Conservation (phyloP, 2,797 vertebrate species). For the Acanthopagrus latus region DNA sequence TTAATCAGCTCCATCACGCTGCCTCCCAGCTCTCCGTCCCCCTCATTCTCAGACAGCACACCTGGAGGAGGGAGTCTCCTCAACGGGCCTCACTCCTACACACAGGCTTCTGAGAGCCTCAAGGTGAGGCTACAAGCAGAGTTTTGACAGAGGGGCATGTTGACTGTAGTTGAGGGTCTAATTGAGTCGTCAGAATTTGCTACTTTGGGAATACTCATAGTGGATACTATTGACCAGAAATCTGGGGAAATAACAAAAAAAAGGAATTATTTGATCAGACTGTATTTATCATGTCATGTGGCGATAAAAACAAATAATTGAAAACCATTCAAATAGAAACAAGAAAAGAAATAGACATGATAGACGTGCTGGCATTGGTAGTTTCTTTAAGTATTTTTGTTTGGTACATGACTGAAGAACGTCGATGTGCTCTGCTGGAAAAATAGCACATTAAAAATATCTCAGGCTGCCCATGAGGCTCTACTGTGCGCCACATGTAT, state of each 20-base stretch:
- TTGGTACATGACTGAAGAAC: background rate
- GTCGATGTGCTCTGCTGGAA: constrained; percentile 17
- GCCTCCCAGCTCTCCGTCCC: constrained; percentile 92
- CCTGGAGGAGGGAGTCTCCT: constrained; percentile 88
- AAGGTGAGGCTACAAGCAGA: constrained; percentile 84
- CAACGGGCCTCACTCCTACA: constrained; percentile 91
- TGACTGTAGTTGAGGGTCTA: background rate
- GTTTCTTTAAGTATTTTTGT: background rate
- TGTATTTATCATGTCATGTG: no score
- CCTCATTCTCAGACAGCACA: constrained; percentile 92
- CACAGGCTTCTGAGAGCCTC: constrained; percentile 87
- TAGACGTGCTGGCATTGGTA: background rate
- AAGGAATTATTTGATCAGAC: no score
- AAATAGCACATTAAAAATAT: constrained; percentile 40
- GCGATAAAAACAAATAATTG: no score
- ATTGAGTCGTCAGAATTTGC: background rate
- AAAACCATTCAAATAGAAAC: no score
- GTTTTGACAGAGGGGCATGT: background rate
- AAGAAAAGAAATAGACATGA: no score
- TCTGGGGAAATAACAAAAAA: no score
- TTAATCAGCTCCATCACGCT: constrained; percentile 92
- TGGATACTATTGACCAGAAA: no score
- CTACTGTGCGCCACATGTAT: constrained; percentile 22
- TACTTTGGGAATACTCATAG: no score
- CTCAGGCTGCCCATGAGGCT: constrained; percentile 48